These are phyloP conservation scores for Onychostruthus taczanowskii DNA, from an alignment of 2,113 vertebrate species.

Conservation along the genomic window DNA sequence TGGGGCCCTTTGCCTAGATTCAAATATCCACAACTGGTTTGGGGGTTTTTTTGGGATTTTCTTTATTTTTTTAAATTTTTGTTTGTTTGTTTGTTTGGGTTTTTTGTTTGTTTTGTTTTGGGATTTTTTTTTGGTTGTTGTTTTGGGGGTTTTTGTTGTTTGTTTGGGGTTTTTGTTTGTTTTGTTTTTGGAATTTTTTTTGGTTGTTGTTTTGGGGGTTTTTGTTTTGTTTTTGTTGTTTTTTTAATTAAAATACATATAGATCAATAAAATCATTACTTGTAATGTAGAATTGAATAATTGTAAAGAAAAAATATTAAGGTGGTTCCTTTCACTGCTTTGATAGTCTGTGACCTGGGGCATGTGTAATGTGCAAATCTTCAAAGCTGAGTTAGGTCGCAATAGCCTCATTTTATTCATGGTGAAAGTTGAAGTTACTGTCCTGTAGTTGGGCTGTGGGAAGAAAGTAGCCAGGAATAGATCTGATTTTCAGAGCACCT, in stretches of 20 bases:
- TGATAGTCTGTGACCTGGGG: neutral
- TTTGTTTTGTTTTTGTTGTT: neutral
- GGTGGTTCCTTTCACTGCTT: neutral
- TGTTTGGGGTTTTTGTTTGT: too few species aligned
- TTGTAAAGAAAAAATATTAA: neutral
- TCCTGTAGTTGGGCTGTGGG: neutral
- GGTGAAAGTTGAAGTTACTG: neutral
- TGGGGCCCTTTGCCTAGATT: neutral
- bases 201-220: neutral
- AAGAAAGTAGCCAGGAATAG: neutral
- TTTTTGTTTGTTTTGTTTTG: too few species aligned
- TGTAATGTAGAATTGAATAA: neutral
- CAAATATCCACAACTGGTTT: neutral
- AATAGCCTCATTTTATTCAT: neutral
- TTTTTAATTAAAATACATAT: neutral
- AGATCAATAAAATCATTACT: neutral
- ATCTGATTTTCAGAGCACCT: neutral
- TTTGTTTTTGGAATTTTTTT: neutral
- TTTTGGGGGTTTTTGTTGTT: neutral
- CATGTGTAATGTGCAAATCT: neutral
- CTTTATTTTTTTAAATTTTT: neutral
- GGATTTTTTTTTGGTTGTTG: too few species aligned
- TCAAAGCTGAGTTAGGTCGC: neutral
- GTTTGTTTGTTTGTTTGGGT: too few species aligned
- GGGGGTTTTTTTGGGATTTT: too few species aligned